A percentile compares a stretch with the other conserved stretches of the same genome.
Evolutionary conservation across 2,797 vertebrate genomes (phyloP).

Genomic region (Eulemur mongoz): DNA sequence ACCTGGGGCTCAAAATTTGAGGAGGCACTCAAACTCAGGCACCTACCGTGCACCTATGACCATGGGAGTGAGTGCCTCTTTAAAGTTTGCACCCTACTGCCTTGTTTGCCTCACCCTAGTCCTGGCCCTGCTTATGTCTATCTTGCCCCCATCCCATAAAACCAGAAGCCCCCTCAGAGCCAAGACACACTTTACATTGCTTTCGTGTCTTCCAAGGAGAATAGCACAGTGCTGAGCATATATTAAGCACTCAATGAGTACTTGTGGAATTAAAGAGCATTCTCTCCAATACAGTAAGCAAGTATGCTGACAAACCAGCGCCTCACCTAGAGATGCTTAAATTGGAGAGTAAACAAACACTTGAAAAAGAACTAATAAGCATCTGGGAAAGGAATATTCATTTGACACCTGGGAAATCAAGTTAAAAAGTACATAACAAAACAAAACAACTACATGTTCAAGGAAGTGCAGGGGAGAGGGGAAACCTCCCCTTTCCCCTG

Average conservation of each 20-base stretch:
- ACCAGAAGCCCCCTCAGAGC: not conserved
- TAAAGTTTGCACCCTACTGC: not conserved
- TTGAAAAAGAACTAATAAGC: slow-evolving; percentile 48
- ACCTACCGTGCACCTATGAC: not conserved
- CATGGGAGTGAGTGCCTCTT: not conserved
- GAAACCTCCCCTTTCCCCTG: not conserved
- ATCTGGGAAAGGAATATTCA: slow-evolving; percentile 22
- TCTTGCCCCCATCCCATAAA: not conserved
- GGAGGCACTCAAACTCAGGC: not conserved
- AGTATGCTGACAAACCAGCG: slow-evolving; percentile 18
- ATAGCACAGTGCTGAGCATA: not conserved
- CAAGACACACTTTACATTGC: not conserved
- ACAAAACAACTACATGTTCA: slow-evolving; percentile 16
- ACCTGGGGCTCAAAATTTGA: not conserved
- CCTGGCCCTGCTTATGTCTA: not conserved
- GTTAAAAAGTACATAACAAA: slow-evolving; percentile 37
- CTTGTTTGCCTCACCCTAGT: not conserved
- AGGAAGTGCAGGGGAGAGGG: not conserved
- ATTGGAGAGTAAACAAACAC: not conserved
- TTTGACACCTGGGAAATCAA: slow-evolving; percentile 27
- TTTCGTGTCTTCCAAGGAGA: not conserved
- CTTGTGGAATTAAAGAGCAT: not conserved
- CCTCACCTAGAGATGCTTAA: not conserved
- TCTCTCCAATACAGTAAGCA: not conserved
- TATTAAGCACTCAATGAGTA: not conserved